These are phyloP conservation scores for Zenarchopterus dispar DNA, from an alignment of 2,797 vertebrate species.

Conservation along the genomic window DNA sequence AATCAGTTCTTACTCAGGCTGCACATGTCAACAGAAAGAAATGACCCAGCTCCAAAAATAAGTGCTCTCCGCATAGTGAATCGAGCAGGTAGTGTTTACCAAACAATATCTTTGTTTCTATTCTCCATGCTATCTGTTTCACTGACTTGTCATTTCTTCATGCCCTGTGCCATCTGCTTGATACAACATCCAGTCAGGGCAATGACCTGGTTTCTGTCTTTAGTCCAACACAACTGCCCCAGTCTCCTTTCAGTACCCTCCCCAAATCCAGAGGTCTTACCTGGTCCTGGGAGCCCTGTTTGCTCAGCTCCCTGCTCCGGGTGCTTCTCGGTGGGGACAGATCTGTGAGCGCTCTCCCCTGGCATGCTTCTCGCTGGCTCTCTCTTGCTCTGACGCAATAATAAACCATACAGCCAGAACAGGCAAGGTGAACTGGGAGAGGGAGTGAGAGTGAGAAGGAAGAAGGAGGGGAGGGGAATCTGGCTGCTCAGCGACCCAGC, in stretches of 20 bases:
- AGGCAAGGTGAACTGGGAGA: conserved; percentile 71
- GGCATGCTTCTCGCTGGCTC: conserved; percentile 77
- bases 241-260: neutral
- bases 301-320: conserved; percentile 71
- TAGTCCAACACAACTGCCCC: neutral
- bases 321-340: conserved; percentile 70
- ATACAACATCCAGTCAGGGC: no score
- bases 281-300: conserved; percentile 79
- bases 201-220: neutral
- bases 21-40: conserved; percentile 42
- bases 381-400: conserved; percentile 75
- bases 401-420: conserved; percentile 72
- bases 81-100: conserved; percentile 25
- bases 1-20: conserved; percentile 37
- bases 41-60: conserved; percentile 19
- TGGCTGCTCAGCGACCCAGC: conserved; percentile 69
- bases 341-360: conserved; percentile 79
- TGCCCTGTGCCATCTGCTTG: no score
- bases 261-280: conserved; percentile 65
- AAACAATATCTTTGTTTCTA: neutral
- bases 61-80: conserved; percentile 7
- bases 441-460: conserved; percentile 42
- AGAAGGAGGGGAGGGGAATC: conserved; percentile 31
- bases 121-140: conserved; percentile 6
- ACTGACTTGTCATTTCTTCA: no score